These are phyloP conservation scores for Lepus oiostolus DNA, from an alignment of 2,797 vertebrate genomes.

Conservation along the genomic window DNA sequence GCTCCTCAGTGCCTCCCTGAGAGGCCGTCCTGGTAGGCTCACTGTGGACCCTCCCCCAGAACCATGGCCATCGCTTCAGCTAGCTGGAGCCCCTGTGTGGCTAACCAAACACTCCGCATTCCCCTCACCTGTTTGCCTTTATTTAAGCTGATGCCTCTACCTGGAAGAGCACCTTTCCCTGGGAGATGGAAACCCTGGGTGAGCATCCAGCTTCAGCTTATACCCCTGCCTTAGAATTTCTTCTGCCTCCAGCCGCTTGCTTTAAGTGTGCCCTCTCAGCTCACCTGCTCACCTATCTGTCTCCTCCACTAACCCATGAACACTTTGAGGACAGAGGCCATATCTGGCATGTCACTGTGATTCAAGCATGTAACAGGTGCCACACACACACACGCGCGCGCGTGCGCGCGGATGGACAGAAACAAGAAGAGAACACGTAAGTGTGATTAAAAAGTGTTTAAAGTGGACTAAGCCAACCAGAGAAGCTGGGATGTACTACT, in stretches of 20 bases:
- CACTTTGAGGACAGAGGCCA: background rate
- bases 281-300: too few relatives aligned
- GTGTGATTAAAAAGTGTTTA: background rate
- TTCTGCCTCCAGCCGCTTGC: background rate
- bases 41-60: background rate
- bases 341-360: background rate
- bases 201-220: background rate
- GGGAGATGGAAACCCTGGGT: background rate
- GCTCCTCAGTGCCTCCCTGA: background rate
- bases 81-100: rapidly evolving
- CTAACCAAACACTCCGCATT: background rate
- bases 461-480: background rate
- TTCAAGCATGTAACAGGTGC: background rate
- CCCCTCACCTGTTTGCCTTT: background rate
- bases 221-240: rapidly evolving
- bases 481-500: background rate
- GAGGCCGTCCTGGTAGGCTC: background rate
- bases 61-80: background rate
- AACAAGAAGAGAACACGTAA: background rate
- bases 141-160: background rate
- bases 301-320: background rate
- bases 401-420: too few relatives aligned
- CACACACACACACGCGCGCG: background rate
- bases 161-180: background rate
- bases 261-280: background rate